Evolutionary conservation across 2,797 vertebrate species (phyloP), one percentile per base, ranked within the genome.

Genomic region (Myoxocephalus aenaeus): DNA sequence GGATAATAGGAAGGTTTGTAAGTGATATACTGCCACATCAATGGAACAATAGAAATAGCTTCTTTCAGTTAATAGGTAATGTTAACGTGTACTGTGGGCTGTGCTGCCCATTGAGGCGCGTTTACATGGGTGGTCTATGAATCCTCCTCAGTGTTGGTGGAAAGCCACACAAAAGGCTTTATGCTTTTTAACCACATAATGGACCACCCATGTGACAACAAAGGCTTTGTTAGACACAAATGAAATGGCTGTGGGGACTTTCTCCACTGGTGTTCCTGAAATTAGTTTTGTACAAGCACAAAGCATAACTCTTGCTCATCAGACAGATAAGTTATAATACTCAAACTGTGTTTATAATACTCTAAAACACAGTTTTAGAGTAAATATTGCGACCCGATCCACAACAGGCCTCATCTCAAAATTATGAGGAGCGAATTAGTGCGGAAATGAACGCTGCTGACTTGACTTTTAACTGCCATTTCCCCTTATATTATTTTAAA

Each of bases 171-270:
- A 90, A 90, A 86, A 82, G 76, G 67, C 74, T 87, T 88, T 87
- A 81, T 79, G 65, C 79, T 77, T 89, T 89, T 90, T 81, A 90
- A 81, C 65, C 58, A 48, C 65, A 93, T 92, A 94, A 92, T 86
- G 79, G 88, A 54, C 73, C 72, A 78, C 64, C 69, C 88, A 91
- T 80, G 86, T 87, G 84, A 92, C 79, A 91, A 94, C 92, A 93
- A 95, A 92, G 86, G 82, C 73, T 88, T 87, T 91, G 91, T 91
- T 84, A 91, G 77, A 89, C 42, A 56, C 42, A 56, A 90, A 65
- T 84, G 76, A 89, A 87, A 79, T 27, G 74, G 56, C 48, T 73
- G 42, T 62, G 44, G 51, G 42, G 70, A 86, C 72, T 63, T 83
- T 82, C 62, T 73, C 82, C 38, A 61, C 58, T 63, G 65, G 2